These are phyloP conservation scores for Sebastes alutus DNA, from an alignment of 2,797 vertebrate genomes.

Conservation along the genomic window DNA sequence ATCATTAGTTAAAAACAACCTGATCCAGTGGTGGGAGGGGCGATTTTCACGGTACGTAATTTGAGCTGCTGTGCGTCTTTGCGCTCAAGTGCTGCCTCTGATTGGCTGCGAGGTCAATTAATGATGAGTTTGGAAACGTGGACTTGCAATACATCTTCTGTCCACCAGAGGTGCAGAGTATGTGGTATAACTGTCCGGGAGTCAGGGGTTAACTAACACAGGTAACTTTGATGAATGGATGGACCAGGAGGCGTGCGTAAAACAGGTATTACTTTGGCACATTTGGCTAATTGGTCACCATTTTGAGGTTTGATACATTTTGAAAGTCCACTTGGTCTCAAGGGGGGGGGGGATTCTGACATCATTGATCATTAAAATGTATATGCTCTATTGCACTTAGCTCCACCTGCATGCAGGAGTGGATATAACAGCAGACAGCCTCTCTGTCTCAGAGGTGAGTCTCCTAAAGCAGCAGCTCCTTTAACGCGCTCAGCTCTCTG, in stretches of 20 bases:
- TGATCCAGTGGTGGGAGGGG: not conserved
- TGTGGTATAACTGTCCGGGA: not conserved
- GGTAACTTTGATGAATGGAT: not conserved
- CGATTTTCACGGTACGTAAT: not conserved
- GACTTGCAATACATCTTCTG: not conserved
- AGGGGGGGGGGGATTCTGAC: not conserved
- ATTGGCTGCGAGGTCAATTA: not conserved
- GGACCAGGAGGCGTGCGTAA: not conserved
- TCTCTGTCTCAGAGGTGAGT: slow-evolving; percentile 37
- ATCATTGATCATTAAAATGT: not conserved
- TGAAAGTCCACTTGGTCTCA: not conserved
- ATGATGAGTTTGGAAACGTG: not conserved
- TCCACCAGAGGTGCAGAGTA: not conserved
- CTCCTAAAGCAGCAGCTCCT: slow-evolving; percentile 37
- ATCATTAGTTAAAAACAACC: not conserved
- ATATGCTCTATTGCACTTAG: not conserved
- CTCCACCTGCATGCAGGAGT: slow-evolving; percentile 7
- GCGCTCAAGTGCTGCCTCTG: slow-evolving; percentile 12
- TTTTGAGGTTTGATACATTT: not conserved
- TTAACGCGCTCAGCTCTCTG: slow-evolving; percentile 32
- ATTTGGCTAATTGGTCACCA: not conserved
- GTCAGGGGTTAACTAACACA: not conserved
- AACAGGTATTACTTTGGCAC: not conserved
- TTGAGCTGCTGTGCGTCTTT: no score
- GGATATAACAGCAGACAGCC: not conserved